Base-by-base conservation (phyloP, 2,888 invertebrate species). In the Orthonevra nobilis region DNA sequence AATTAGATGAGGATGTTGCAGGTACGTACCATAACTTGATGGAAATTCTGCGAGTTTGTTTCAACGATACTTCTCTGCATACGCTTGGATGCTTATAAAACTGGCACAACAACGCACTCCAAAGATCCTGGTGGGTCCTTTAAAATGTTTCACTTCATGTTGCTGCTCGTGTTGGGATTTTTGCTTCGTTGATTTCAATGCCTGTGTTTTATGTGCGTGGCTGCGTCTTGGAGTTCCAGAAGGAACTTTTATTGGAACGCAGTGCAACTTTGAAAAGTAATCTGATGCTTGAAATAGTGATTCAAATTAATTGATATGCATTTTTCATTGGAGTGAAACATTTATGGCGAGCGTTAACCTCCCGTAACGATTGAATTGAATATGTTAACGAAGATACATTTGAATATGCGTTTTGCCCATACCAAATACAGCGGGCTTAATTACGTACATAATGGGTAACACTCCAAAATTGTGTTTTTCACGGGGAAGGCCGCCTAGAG, bases 71-170 rank as follows among this genome's bases (percentile, higher is more conserved):
- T 12, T 23, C 3, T n/a, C 12, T 10, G 10, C 10, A 12, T 30
- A 10, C 10, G n/a, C n/a, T n/a, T n/a, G n/a, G n/a, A 42, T 26
- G 12, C 50, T 50, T 69, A 48, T 15, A 38, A 63, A 75, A 52
- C 63, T 75, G 42, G 75, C 42, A 75, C 75, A 75, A 75, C 56
- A 75, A 63, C 70, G 63, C 44, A 70, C 75, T 75, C 28, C 17
- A 70, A 50, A 63, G 44, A 70, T 70, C 48, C 52, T 58, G 48
- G 26, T 50, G 28, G 12, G 38, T 48, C 32, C 32, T 75, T 38
- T 61, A n/a, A n/a, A 19, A 34, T 63, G 32, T 48, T 40, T 30
- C 50, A 58, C 69, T 58, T 61, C 34, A 38, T 32, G 54, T 48
- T 44, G 46, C 2, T 44, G 58, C 50, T 20, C 52, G 12, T 38